Percentiles rank a stretch among this genome's conserved stretches.
Evolutionary conservation across 2,797 vertebrate species (phyloP).

Genomic region (Enteromius unitaeniatus): DNA sequence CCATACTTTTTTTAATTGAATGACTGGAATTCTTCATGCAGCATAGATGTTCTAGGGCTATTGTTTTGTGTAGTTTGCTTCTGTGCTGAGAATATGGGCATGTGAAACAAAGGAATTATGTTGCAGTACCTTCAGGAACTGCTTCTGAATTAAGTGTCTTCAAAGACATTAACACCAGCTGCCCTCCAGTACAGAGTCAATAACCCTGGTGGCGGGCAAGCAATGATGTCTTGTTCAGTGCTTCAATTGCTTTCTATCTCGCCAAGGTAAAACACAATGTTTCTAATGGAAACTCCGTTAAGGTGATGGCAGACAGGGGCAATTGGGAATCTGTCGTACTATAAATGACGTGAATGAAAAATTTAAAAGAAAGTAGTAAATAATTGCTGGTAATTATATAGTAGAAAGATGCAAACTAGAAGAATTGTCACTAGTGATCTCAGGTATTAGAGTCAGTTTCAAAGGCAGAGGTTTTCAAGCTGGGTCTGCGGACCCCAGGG

Average conservation of each 20-base stretch:
- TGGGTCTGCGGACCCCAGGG: neutral
- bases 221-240: constrained; percentile 27
- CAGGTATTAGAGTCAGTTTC: neutral
- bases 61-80: constrained; percentile 29
- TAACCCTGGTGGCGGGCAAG: constrained; percentile 27
- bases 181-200: constrained; percentile 40
- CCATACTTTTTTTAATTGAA: neutral
- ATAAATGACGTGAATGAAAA: neutral
- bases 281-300: constrained; percentile 10
- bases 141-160: constrained; percentile 29
- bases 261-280: neutral
- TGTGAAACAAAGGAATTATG: constrained; percentile 25
- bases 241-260: constrained; percentile 36
- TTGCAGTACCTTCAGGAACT: constrained; percentile 8
- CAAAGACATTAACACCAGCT: constrained; percentile 40
- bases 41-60: constrained; percentile 10
- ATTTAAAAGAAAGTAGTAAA: neutral
- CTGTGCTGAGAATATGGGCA: neutral
- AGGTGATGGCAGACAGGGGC: neutral
- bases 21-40: constrained; percentile 23
- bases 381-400: neutral
- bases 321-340: neutral
- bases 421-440: neutral
- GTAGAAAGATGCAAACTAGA: neutral
- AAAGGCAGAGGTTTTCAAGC: neutral